phyloP scores from a whole-genome alignment of 2,888 invertebrate species.

The Halictus ligatus region DNA sequence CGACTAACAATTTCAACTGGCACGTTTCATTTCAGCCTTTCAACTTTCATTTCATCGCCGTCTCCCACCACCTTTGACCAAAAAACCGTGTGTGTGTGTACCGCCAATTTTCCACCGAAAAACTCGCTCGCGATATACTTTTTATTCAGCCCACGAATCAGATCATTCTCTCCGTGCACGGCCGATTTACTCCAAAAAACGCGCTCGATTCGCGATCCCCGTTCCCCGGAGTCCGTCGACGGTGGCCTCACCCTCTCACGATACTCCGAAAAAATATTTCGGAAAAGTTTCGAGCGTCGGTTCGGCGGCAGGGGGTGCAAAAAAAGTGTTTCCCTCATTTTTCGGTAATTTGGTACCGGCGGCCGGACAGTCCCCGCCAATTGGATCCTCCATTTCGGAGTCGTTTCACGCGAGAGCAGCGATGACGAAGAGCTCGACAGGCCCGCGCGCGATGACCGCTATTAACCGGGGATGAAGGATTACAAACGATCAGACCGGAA shows the following conservation, averaged over 20 bases:
- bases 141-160: neutral
- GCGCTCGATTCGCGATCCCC: neutral
- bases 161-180: neutral
- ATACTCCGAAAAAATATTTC: neutral
- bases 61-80: neutral
- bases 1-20: neutral
- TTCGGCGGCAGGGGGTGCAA: neutral
- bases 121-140: neutral
- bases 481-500: conserved; percentile 32
- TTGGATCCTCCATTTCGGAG: neutral
- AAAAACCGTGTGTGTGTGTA: neutral
- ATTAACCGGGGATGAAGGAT: conserved; percentile 15
- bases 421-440: neutral
- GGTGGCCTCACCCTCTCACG: neutral
- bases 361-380: neutral
- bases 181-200: neutral
- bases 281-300: neutral
- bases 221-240: neutral
- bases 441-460: neutral
- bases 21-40: neutral
- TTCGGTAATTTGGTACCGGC: neutral
- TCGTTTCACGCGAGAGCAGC: conserved; percentile 9
- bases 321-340: neutral
- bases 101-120: neutral
- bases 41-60: neutral